A percentile compares a stretch with the other conserved stretches of the same genome.
These are phyloP conservation scores for Rachycentron canadum DNA, from an alignment of 2,797 vertebrate species.

Conservation along the genomic window DNA sequence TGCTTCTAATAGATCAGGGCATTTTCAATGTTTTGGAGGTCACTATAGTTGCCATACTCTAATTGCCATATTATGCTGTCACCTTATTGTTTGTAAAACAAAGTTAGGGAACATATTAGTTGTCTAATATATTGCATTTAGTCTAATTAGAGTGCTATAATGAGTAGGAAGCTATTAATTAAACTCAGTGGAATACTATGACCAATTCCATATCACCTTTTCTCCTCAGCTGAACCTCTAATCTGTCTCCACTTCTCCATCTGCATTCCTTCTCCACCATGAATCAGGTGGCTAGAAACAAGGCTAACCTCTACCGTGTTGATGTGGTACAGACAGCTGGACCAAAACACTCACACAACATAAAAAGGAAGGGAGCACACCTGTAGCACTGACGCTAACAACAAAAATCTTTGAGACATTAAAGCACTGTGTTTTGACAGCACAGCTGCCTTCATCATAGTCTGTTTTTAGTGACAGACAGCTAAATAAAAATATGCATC, in stretches of 20 bases:
- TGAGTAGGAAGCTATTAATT: slow-evolving; percentile 37
- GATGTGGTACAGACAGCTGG: slow-evolving; percentile 55
- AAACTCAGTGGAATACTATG: slow-evolving; percentile 3
- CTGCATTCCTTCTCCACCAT: slow-evolving; percentile 19
- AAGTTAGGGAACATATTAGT: slow-evolving; percentile 36
- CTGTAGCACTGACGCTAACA: slow-evolving; percentile 53
- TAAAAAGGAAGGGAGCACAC: slow-evolving; percentile 47
- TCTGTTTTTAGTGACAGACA: slow-evolving; percentile 46
- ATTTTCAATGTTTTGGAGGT: slow-evolving; percentile 46
- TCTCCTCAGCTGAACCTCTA: slow-evolving; percentile 36
- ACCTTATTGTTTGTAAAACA: slow-evolving; percentile 43
- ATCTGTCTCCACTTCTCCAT: slow-evolving; percentile 24
- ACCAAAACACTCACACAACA: slow-evolving; percentile 19
- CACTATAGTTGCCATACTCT: slow-evolving; percentile 32
- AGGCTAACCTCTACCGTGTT: slow-evolving; percentile 6
- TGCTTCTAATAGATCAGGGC: slow-evolving; percentile 54
- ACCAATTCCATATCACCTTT: slow-evolving; percentile 2
- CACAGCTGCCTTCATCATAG: slow-evolving; percentile 45
- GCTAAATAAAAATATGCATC: slow-evolving; percentile 23
- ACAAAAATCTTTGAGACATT: slow-evolving; percentile 52
- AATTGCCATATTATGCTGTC: slow-evolving; percentile 42
- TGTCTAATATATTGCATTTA: slow-evolving; percentile 30
- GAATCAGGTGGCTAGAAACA: slow-evolving; percentile 35
- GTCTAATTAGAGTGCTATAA: slow-evolving; percentile 40
- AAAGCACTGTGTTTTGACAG: slow-evolving; percentile 57